Evolutionary conservation across 1,140 invertebrate species (phyloP), one percentile per base, ranked within the genome.

Genomic region (Idris sp.): DNA sequence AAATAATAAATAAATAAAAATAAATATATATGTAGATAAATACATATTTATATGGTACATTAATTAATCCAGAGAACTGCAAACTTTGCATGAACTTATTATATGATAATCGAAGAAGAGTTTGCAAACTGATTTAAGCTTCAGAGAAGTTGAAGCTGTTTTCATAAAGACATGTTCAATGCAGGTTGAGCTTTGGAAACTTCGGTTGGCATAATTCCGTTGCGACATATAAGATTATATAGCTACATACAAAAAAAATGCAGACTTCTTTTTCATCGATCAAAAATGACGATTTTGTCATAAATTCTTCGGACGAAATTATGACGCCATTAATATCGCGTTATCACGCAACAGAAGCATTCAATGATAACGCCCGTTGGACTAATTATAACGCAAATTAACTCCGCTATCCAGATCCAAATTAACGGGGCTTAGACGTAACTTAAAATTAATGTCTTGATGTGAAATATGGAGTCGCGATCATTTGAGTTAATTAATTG

Each of bases 351-450:
- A 53, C 35, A 62, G 36, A 41, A 62, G 19, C 11, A 8, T 14
- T 28, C 0, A 10, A 28, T 35, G 59, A 64, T 53, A 64, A 43
- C 35, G 14, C 9, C 26, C 18, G 19, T 10, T 2, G 6, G 30
- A 26, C 36, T 64, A 46, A 64, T 64, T 64, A 44, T 64, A 53
- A 64, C 28, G 38, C 46, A 64, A 64, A 64, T 64, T 53, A 64
- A 64, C 44, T 61, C 10, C 14, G 8, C 22, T 11, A 33, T 33
- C 33, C 10, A 22, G 35, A 61, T 40, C 49, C 33, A 48, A 40
- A 61, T 61, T 48, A 61, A 48, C 56, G 56, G 9, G n/a, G 18
- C 44, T 61, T 38, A 48, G 44, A 40, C 26, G 11, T 26, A 11
- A 22, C 41, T 44, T 26, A 61, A 48, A 61, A 61, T 61, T 61